These are phyloP conservation scores for Trissolcus japonicus DNA, from an alignment of 2,888 invertebrate species.

Conservation along the genomic window DNA sequence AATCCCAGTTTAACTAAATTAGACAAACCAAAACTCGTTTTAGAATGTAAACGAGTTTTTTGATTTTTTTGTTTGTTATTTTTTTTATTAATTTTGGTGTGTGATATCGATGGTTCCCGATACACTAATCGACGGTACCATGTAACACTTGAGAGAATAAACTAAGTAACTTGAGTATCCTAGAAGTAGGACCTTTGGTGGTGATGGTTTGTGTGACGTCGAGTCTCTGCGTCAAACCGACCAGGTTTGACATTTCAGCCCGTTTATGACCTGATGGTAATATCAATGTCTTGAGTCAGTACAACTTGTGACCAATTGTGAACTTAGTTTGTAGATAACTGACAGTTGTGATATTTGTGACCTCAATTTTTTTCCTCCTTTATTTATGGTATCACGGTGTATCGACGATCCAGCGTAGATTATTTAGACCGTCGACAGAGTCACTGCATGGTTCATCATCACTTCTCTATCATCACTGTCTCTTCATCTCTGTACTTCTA, in stretches of 20 bases:
- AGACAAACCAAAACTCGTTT: constrained; percentile 48
- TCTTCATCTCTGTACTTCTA: background rate
- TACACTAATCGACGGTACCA: constrained; percentile 50
- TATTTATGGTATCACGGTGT: constrained; percentile 39
- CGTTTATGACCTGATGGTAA: constrained; percentile 53
- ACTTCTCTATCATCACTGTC: constrained; percentile 11
- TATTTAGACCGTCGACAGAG: constrained; percentile 37
- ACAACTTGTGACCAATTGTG: constrained; percentile 61
- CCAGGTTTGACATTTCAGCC: constrained; percentile 50
- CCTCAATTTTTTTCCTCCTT: constrained; percentile 15
- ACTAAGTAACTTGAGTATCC: constrained; percentile 47
- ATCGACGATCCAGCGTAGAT: constrained; percentile 54
- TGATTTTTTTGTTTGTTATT: background rate
- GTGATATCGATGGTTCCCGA: constrained; percentile 43
- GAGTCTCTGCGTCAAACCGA: constrained; percentile 62
- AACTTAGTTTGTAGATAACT: constrained; percentile 64
- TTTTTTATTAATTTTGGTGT: constrained; percentile 22
- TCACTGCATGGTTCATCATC: constrained; percentile 44
- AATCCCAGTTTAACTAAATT: constrained; percentile 15
- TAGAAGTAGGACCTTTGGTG: constrained; percentile 67
- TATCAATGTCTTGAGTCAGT: constrained; percentile 57
- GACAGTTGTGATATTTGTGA: constrained; percentile 59
- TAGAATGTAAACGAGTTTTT: constrained; percentile 41
- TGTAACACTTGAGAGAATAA: constrained; percentile 38
- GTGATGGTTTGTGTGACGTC: constrained; percentile 73